These are phyloP conservation scores for Orycteropus afer DNA, from an alignment of 2,113 vertebrate species.

Conservation along the genomic window DNA sequence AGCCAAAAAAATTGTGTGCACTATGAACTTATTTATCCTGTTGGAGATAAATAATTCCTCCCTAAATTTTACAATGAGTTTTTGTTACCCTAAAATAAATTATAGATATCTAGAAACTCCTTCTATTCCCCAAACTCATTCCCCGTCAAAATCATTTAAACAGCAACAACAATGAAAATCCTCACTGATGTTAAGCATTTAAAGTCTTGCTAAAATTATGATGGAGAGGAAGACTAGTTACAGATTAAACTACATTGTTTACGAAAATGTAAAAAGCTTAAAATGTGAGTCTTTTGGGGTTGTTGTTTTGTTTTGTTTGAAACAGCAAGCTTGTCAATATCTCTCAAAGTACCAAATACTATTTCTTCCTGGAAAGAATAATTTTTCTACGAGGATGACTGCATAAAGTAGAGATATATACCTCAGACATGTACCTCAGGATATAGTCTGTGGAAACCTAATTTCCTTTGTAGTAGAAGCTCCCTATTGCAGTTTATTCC, in stretches of 20 bases:
- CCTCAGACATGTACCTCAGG: constrained; percentile 75
- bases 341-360: constrained; percentile 69
- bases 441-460: constrained; percentile 62
- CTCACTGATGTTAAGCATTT: constrained; percentile 11
- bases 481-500: constrained; percentile 56
- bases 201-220: neutral
- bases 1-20: neutral
- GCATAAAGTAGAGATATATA: constrained; percentile 73
- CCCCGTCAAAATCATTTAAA: constrained; percentile 10
- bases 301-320: neutral
- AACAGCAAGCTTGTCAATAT: constrained; percentile 64
- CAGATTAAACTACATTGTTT: constrained; percentile 65
- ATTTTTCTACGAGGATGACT: constrained; percentile 70
- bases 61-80: neutral
- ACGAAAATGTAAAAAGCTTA: constrained; percentile 65
- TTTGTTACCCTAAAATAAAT: neutral
- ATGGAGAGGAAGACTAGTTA: neutral
- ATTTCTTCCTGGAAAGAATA: constrained; percentile 75
- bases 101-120: neutral
- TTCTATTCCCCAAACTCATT: neutral
- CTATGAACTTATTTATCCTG: constrained; percentile 26
- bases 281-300: neutral
- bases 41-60: constrained; percentile 14
- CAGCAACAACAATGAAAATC: constrained; percentile 20
- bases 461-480: constrained; percentile 63